phyloP scores from a whole-genome alignment of 2,113 vertebrate species.

The Casuarius casuarius region DNA sequence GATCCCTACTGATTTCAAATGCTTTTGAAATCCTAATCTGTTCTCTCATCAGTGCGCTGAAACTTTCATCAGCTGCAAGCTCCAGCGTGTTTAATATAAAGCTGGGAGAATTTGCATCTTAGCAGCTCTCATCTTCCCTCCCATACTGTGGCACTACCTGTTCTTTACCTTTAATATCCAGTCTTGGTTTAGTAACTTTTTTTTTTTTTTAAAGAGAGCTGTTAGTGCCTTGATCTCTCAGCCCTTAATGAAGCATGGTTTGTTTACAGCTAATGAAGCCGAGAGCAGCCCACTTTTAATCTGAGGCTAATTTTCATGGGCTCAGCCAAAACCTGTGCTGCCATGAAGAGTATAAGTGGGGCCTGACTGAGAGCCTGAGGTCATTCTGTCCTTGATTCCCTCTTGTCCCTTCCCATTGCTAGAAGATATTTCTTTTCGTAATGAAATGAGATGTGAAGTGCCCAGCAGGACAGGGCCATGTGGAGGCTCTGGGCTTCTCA shows the following conservation, averaged over 20 bases:
- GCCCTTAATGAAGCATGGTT: slow-evolving; percentile 60
- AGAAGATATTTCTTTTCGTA: slow-evolving; percentile 7
- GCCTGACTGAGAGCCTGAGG: slow-evolving; percentile 6
- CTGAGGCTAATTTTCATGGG: slow-evolving; percentile 35
- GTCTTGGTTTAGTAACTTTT: neutral
- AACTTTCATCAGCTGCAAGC: neutral
- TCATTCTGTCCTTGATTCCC: neutral
- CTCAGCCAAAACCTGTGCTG: neutral
- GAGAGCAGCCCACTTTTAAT: slow-evolving; percentile 37
- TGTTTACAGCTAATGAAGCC: slow-evolving; percentile 63
- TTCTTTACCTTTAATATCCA: slow-evolving; percentile 66
- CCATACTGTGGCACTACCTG: neutral
- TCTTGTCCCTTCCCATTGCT: neutral
- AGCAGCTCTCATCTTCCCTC: neutral
- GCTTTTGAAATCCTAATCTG: neutral
- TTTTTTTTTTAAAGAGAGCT: neutral
- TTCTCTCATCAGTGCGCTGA: neutral
- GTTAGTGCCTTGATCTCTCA: slow-evolving; percentile 10
- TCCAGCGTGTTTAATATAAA: neutral
- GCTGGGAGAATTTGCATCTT: neutral
- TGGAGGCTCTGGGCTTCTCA: neutral
- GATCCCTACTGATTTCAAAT: slow-evolving; percentile 9
- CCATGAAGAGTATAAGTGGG: neutral
- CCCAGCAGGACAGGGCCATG: neutral
- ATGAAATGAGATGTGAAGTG: accelerated